phyloP scores from a whole-genome alignment of 1,140 invertebrate species.

The Lepidurus couesii region DNA sequence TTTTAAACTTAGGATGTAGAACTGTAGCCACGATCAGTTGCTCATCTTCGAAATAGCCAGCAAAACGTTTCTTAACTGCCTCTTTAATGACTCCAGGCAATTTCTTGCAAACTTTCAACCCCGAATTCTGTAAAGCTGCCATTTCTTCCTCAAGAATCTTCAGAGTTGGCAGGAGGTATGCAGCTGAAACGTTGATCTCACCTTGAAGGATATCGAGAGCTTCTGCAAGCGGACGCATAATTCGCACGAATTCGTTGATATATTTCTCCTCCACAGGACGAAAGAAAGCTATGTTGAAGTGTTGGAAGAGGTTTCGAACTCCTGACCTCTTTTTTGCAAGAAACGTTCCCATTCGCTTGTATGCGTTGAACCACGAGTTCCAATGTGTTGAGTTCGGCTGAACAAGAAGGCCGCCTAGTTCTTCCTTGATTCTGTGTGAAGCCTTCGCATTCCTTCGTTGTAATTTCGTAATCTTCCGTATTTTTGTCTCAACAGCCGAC shows the following conservation, averaged over 20 bases:
- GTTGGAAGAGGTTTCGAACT: background rate
- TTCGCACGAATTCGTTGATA: background rate
- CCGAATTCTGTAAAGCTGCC: background rate
- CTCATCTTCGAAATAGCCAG: background rate
- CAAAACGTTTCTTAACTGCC: background rate
- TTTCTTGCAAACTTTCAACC: background rate
- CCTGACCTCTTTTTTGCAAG: background rate
- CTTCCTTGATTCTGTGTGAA: background rate
- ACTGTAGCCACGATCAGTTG: too few relatives aligned
- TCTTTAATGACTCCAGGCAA: background rate
- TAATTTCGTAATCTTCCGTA: background rate
- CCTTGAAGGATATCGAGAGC: constrained; percentile 8
- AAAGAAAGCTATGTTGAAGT: constrained; percentile 12
- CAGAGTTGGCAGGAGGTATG: background rate
- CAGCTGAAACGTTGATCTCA: background rate
- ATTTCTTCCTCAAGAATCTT: background rate
- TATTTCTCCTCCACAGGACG: constrained; percentile 7
- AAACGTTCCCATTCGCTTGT: background rate
- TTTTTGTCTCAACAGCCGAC: background rate
- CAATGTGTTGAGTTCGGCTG: background rate
- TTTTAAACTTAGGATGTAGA: too few relatives aligned
- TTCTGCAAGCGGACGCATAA: constrained; percentile 16
- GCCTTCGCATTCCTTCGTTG: background rate
- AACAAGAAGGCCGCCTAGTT: background rate
- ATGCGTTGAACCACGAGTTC: constrained; percentile 12